Percentiles rank a stretch among this genome's conserved stretches.
phyloP scores from a whole-genome alignment of 2,113 vertebrate genomes.

The Hyperopisus bebe region DNA sequence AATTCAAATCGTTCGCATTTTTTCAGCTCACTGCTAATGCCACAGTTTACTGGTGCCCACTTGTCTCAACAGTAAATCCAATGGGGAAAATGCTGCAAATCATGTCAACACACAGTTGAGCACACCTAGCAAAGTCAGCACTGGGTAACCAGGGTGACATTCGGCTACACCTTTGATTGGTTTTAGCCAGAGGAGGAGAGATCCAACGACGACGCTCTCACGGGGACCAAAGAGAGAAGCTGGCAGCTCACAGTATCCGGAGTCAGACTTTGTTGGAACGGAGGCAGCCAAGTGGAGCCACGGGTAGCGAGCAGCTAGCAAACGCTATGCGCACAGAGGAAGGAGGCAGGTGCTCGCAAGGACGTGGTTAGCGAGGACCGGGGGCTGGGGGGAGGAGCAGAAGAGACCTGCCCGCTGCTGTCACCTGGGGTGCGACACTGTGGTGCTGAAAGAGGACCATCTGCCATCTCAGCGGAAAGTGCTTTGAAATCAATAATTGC shows the following conservation, averaged over 20 bases:
- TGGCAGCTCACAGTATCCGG: not conserved
- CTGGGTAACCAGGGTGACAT: not conserved
- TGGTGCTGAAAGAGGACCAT: slow-evolving; percentile 5
- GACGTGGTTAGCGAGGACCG: not conserved
- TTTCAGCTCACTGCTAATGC: not conserved
- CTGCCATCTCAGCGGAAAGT: slow-evolving; percentile 15
- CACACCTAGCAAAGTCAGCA: not conserved
- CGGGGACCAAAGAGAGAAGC: not conserved
- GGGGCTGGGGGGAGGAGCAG: not conserved
- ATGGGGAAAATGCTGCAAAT: not conserved
- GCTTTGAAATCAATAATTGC: slow-evolving; percentile 12
- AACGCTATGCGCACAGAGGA: not conserved
- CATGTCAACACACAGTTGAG: not conserved
- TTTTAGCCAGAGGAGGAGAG: not conserved
- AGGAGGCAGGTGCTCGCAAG: slow-evolving; percentile 12
- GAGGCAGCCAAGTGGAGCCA: not conserved
- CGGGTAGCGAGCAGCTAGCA: not conserved
- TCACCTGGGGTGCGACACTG: slow-evolving; percentile 8
- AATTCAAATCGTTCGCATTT: not conserved
- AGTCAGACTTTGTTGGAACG: slow-evolving; percentile 22
- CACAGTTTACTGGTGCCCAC: not conserved
- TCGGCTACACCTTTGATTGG: not conserved
- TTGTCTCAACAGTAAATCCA: not conserved
- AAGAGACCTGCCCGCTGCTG: not conserved
- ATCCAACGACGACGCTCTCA: not conserved